Evolutionary conservation across 1,140 invertebrate genomes (phyloP).

Genomic region (Prorops nasuta): DNA sequence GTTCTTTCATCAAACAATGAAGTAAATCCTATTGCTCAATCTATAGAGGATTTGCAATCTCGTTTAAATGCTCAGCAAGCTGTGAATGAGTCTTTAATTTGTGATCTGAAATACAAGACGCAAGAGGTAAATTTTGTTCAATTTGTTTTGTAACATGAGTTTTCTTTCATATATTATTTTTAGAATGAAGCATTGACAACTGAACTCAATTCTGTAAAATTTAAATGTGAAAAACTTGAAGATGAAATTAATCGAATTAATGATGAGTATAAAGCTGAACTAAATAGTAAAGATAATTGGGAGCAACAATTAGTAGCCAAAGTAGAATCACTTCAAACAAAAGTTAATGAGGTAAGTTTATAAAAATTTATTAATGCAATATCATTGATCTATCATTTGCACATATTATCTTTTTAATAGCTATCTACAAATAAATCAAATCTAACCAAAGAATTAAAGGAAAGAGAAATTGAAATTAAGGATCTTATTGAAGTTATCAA

Average conservation of each 20-base stretch:
- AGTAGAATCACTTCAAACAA: conserved; percentile 43
- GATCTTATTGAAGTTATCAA: conserved; percentile 43
- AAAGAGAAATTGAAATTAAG: conserved; percentile 44
- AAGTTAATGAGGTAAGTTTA: conserved; percentile 44
- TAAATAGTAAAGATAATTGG: conserved; percentile 36
- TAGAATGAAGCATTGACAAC: conserved; percentile 47
- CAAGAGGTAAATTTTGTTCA: conserved; percentile 48
- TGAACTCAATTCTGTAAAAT: conserved; percentile 29
- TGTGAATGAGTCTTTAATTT: conserved; percentile 51
- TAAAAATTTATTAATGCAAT: conserved; percentile 9
- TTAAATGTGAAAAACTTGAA: conserved; percentile 40
- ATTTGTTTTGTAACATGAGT: conserved; percentile 13
- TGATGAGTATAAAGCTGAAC: conserved; percentile 41
- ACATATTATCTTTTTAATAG: conserved; percentile 23
- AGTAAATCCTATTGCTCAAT: conserved; percentile 62
- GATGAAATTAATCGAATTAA: conserved; percentile 32
- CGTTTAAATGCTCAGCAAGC: conserved; percentile 64
- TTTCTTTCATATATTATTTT: conserved; percentile 20
- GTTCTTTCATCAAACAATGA: conserved; percentile 61
- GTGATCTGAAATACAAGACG: conserved; percentile 51
- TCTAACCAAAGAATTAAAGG: conserved; percentile 38
- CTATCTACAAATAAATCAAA: conserved; percentile 36
- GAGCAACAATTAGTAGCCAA: conserved; percentile 42
- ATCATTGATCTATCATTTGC: conserved; percentile 4
- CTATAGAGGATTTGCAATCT: conserved; percentile 63